phyloP scores from a whole-genome alignment of 2,113 vertebrate species.

The Poeciliopsis occidentalis region DNA sequence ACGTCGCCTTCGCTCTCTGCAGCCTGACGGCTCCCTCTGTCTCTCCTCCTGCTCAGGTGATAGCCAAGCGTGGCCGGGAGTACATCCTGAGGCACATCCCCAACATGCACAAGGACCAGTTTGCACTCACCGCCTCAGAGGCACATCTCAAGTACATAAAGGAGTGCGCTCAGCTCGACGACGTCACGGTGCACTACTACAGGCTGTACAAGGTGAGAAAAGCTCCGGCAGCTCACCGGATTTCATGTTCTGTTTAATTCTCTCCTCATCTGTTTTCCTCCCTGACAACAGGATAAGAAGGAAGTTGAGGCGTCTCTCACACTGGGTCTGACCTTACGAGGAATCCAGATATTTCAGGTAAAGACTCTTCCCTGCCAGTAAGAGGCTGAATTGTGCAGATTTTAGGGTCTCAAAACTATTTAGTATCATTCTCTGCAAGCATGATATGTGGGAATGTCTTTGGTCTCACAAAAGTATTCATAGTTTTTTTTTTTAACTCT shows the following conservation, averaged over 20 bases:
- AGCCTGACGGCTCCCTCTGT: constrained; percentile 1
- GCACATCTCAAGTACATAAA: constrained; percentile 97
- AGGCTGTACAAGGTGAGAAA: constrained; percentile 90
- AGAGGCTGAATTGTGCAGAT: background rate
- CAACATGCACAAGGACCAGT: constrained; percentile 99
- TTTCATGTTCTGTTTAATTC: background rate
- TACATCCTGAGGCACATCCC: constrained; percentile 98
- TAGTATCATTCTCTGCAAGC: background rate
- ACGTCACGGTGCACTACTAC: constrained; percentile 97
- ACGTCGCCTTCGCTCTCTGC: constrained; percentile 4
- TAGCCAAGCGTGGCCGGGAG: constrained; percentile 93
- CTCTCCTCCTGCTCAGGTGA: constrained; percentile 81
- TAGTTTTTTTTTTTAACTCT: background rate
- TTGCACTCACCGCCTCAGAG: constrained; percentile 93
- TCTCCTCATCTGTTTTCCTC: background rate
- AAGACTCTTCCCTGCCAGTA: background rate
- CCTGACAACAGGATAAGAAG: constrained; percentile 88
- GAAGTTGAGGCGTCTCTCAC: constrained; percentile 94
- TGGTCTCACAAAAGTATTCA: background rate
- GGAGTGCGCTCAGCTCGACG: constrained; percentile 93
- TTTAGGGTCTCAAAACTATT: background rate
- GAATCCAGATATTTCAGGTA: constrained; percentile 99
- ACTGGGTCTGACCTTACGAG: constrained; percentile 92
- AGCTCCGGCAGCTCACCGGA: background rate
- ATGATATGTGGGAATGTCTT: background rate